Conservation (phyloP, 2,797 vertebrate genomes). For the Diglossa cyanea region DNA sequence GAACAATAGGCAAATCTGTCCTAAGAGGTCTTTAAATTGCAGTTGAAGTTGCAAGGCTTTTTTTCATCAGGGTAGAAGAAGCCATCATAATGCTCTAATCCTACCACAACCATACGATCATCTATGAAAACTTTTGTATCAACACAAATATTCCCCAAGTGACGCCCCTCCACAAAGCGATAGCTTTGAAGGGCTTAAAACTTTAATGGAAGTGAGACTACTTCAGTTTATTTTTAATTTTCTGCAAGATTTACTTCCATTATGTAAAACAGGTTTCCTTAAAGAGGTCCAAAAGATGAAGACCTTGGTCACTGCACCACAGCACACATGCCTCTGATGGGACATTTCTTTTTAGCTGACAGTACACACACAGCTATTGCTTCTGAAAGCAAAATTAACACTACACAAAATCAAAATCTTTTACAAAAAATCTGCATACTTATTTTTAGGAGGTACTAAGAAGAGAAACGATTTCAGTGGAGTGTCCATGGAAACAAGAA, state of each 20-base stretch:
- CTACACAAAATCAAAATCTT: background rate
- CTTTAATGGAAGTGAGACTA: background rate
- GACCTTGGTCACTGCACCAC: background rate
- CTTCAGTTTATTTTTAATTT: background rate
- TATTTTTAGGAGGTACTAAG: conserved; percentile 40
- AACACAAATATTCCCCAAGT: background rate
- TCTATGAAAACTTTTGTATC: background rate
- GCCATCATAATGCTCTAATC: background rate
- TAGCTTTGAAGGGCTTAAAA: background rate
- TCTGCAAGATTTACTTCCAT: background rate
- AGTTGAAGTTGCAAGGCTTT: background rate
- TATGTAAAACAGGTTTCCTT: fast-evolving
- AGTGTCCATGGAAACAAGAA: conserved; percentile 42
- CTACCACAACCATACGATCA: background rate
- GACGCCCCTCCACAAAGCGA: background rate
- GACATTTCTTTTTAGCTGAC: background rate
- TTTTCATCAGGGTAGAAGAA: background rate
- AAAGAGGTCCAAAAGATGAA: background rate
- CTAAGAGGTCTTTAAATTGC: background rate
- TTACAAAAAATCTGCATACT: background rate
- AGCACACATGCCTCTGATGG: background rate
- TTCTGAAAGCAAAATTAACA: background rate
- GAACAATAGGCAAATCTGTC: background rate
- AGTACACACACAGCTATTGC: background rate
- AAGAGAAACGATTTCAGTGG: background rate